These are phyloP conservation scores for Meteorus colon DNA, from an alignment of 2,888 invertebrate genomes.

Conservation along the genomic window DNA sequence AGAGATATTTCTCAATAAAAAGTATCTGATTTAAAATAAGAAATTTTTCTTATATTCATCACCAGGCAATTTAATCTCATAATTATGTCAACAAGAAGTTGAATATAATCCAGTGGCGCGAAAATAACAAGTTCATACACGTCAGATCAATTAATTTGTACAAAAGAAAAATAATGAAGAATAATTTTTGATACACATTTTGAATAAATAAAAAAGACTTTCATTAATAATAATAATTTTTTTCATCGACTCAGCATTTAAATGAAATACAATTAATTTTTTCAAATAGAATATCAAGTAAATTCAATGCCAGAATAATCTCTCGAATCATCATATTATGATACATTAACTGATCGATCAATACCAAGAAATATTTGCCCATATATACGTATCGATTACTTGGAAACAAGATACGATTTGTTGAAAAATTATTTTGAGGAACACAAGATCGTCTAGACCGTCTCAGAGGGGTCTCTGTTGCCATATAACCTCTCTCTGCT, in stretches of 20 bases:
- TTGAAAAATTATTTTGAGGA: constrained; percentile 14
- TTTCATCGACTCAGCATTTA: neutral
- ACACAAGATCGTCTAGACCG: constrained; percentile 17
- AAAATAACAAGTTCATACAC: too few species aligned
- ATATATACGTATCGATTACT: neutral
- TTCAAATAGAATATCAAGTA: neutral
- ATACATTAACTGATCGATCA: constrained; percentile 3
- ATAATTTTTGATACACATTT: too few species aligned
- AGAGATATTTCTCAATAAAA: too few species aligned
- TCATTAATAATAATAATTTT: neutral
- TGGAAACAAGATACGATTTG: constrained; percentile 15
- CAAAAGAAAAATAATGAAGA: too few species aligned
- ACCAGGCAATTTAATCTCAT: too few species aligned
- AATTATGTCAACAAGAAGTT: too few species aligned
- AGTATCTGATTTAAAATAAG: too few species aligned
- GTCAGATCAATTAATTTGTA: too few species aligned
- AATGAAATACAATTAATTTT: neutral
- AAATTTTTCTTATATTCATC: too few species aligned
- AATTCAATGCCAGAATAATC: neutral
- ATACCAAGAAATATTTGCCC: constrained; percentile 1
- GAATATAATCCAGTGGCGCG: too few species aligned
- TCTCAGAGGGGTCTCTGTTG: constrained; percentile 2
- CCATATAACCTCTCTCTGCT: constrained; percentile 19
- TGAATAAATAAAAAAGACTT: neutral
- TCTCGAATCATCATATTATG: neutral